phyloP scores from a whole-genome alignment of 92 coral and sea anemone genomes.

The Paragorgia papillata region DNA sequence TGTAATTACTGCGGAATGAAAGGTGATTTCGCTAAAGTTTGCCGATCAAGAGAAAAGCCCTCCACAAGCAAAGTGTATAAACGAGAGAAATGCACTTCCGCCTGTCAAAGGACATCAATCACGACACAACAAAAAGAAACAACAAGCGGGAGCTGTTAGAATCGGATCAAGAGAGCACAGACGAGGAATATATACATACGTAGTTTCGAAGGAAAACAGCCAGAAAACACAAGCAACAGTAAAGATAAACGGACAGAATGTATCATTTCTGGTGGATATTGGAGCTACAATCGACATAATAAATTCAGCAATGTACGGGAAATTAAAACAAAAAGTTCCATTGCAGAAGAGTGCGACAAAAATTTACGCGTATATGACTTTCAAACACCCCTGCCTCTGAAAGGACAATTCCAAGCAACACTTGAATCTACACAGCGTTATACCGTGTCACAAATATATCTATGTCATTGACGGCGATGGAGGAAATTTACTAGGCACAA shows the following conservation, averaged over 20 bases:
- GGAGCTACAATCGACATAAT: constrained; percentile 49
- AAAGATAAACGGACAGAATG: constrained; percentile 9
- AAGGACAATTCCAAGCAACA: constrained; percentile 41
- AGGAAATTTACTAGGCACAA: constrained; percentile 48
- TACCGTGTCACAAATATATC: constrained; percentile 45
- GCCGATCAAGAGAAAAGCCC: constrained; percentile 15
- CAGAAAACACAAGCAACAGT: constrained; percentile 14
- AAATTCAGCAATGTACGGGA: constrained; percentile 8
- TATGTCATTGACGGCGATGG: constrained; percentile 33
- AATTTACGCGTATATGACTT: constrained; percentile 20
- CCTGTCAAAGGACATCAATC: not conserved
- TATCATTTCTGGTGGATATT: constrained; percentile 26
- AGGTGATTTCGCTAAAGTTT: constrained; percentile 41
- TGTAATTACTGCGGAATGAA: constrained; percentile 33
- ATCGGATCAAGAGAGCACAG: constrained; percentile 7
- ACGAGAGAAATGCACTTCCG: constrained; percentile 10
- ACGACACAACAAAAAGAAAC: not conserved
- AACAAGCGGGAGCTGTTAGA: constrained; percentile 2
- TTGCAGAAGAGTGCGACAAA: constrained; percentile 35
- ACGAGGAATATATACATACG: constrained; percentile 19
- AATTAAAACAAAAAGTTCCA: not conserved
- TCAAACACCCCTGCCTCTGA: constrained; percentile 21
- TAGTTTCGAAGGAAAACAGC: constrained; percentile 11
- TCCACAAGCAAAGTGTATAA: not conserved
- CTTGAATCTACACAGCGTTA: constrained; percentile 38